These are phyloP conservation scores for Nephotettix cincticeps DNA, from an alignment of 1,140 invertebrate species.

Conservation along the genomic window DNA sequence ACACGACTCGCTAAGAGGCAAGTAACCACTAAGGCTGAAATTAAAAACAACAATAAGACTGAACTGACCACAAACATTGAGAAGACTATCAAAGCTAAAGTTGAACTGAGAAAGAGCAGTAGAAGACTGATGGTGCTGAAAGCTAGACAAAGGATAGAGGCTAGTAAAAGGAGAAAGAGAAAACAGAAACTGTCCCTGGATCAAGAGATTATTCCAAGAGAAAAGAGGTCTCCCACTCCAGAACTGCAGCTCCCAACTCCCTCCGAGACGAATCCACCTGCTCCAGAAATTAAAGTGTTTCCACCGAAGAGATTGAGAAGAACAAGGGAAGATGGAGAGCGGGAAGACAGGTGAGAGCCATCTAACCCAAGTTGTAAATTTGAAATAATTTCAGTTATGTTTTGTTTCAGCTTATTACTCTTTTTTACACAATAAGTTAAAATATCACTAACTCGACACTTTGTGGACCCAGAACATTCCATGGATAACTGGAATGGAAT, in stretches of 20 bases:
- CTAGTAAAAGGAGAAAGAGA: slow-evolving; percentile 35
- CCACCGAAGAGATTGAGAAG: slow-evolving; percentile 37
- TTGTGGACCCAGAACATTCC: no score
- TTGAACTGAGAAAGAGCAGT: slow-evolving; percentile 25
- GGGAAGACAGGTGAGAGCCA: slow-evolving; percentile 37
- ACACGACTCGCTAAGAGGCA: neutral
- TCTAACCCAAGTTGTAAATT: no score
- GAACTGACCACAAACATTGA: neutral
- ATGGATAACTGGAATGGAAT: no score
- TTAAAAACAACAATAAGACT: slow-evolving; percentile 7
- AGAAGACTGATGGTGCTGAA: slow-evolving; percentile 28
- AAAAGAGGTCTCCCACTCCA: neutral
- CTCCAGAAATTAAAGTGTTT: slow-evolving; percentile 8
- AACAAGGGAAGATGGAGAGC: slow-evolving; percentile 40
- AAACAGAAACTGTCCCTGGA: slow-evolving; percentile 19
- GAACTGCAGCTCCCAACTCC: neutral
- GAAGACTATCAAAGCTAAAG: neutral
- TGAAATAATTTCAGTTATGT: no score
- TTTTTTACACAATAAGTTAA: no score
- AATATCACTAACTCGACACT: no score
- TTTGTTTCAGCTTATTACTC: no score
- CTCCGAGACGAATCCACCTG: neutral
- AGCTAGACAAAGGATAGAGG: slow-evolving; percentile 29
- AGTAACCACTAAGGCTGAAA: slow-evolving; percentile 33
- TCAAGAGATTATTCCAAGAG: neutral